A percentile compares a stretch with the other conserved stretches of the same genome.
phyloP scores from a whole-genome alignment of 2,113 vertebrate species.

The Cathartes aura region DNA sequence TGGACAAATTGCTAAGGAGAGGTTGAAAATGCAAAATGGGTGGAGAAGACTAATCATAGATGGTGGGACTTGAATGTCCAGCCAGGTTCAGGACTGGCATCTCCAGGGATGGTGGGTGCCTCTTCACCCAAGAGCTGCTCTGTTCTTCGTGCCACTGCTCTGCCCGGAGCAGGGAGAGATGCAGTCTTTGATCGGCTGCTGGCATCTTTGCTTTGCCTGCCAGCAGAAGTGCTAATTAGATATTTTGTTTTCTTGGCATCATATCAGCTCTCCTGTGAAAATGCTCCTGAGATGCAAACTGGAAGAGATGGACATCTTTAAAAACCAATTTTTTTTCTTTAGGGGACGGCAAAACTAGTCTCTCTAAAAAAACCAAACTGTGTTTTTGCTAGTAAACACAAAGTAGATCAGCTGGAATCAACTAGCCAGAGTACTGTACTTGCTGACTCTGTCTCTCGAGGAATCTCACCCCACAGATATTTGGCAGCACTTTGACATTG shows the following conservation, averaged over 20 bases:
- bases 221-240: neutral
- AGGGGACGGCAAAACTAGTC: neutral
- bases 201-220: neutral
- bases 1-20: neutral
- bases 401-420: neutral
- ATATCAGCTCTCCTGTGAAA: neutral
- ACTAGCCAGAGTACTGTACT: neutral
- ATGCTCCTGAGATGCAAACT: neutral
- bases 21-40: neutral
- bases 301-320: neutral
- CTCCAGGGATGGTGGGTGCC: neutral
- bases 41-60: neutral
- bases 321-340: accelerated
- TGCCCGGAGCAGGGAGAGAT: neutral
- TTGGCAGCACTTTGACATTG: neutral
- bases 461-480: neutral
- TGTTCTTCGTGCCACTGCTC: neutral
- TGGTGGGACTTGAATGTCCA: neutral
- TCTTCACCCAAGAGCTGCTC: neutral
- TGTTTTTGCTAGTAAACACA: neutral
- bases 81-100: neutral
- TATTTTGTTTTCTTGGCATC: neutral
- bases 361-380: neutral
- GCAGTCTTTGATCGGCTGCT: neutral
- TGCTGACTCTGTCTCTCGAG: neutral